Evolutionary conservation across 2,113 vertebrate species (phyloP).

Genomic region (Chamaea fasciata): DNA sequence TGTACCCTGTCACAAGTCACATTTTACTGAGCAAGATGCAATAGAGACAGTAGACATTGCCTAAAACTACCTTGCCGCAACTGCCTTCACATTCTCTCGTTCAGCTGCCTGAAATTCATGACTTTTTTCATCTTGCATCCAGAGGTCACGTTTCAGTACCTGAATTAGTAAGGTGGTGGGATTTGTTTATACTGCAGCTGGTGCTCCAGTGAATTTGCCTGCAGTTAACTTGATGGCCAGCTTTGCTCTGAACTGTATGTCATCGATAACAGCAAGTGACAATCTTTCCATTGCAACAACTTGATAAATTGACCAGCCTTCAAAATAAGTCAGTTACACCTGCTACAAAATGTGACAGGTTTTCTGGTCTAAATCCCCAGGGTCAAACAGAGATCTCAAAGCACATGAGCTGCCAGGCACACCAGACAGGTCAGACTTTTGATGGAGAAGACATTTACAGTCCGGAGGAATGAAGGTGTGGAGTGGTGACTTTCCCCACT

Average conservation of each 20-base stretch:
- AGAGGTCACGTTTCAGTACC: background rate
- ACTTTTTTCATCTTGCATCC: background rate
- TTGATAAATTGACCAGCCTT: slow-evolving; percentile 35
- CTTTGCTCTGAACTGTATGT: background rate
- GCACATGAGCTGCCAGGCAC: rapidly evolving
- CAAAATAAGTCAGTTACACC: slow-evolving; percentile 25
- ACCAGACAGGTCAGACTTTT: background rate
- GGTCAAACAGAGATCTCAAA: slow-evolving; percentile 35
- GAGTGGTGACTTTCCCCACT: background rate
- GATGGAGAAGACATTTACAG: background rate
- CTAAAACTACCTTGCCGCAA: background rate
- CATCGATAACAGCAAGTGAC: slow-evolving; percentile 33
- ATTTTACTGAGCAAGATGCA: background rate
- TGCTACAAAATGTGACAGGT: background rate
- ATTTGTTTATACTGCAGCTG: background rate
- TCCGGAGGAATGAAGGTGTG: background rate
- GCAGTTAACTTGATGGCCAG: background rate
- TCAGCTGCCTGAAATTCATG: background rate
- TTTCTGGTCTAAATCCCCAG: slow-evolving; percentile 9
- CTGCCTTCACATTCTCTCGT: background rate
- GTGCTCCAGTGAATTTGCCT: background rate
- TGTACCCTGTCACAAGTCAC: background rate
- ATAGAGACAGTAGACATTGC: background rate
- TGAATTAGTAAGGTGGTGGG: background rate
- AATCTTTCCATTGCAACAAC: slow-evolving; percentile 13